Evolutionary conservation across 2,113 vertebrate genomes (phyloP), one percentile per base, ranked within the genome.

Genomic region (Romanogobio albipinnatus): DNA sequence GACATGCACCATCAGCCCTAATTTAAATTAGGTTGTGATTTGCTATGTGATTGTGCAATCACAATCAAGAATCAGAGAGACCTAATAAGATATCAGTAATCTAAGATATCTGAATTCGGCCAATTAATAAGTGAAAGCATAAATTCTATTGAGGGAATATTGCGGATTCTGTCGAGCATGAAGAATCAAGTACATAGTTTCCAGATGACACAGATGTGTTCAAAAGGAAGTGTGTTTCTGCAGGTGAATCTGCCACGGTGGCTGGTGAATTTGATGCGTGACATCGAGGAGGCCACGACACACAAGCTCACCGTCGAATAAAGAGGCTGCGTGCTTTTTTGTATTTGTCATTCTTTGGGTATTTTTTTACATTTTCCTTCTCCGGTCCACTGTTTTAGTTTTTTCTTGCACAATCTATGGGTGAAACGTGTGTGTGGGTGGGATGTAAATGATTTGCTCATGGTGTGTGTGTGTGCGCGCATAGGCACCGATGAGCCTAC

Each of bases 221-320:
- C 1, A 51, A 0, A 51, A 13, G 13, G 13, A 51, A 4, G 45
- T 47, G 19, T 70, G 9, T 64, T 49, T 36, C 82, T 91, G 89
- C 88, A 93, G 91, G 84, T 88, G 5, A 66, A 43, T 24, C 86
- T 92, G 43, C 93, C 88, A 56, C 79, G 66, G 76, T 97, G 96
- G 95, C 2, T 96, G 74, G 91, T 93, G 62, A 66, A 89, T 6
- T 92, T 96, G 56, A 95, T 97, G 92, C 24, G 86, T 80, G 93
- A 94, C 84, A 93, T 97, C 0, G 95, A 96, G 33, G 95, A 96
- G 76, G 96, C 96, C 81, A 93, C 89, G 19, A 87, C 86, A 17
- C 93, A 96, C 3, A 89, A 94, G 19, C 88, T 97, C 64, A 90
- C 90, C 33, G 90, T 96, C 74, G 95, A 96, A 88, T 93, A 82